Percentiles rank a stretch among this genome's conserved stretches.
phyloP scores from a whole-genome alignment of 30 jellyfish, hydroid and myxozoan genomes.

The Pseudorhiza aurosa region DNA sequence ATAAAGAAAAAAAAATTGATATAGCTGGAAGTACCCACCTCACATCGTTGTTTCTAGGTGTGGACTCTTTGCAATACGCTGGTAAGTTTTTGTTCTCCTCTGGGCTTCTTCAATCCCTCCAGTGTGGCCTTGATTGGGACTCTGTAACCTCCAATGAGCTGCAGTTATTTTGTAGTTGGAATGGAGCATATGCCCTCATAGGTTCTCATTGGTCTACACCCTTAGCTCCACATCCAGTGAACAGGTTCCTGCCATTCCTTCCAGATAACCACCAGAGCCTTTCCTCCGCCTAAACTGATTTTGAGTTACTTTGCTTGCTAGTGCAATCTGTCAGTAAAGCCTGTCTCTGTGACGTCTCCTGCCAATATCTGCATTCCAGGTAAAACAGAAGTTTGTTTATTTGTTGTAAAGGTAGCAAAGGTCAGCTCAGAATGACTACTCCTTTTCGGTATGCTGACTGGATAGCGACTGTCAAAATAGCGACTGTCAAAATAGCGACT shows the following conservation, averaged over 20 bases:
- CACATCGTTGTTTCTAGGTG: not conserved
- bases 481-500: too few species aligned
- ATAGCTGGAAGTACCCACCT: constrained; percentile 12
- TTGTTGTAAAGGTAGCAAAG: constrained; percentile 9
- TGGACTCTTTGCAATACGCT: constrained; percentile 2
- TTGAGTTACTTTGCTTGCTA: not conserved
- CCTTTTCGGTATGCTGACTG: too few species aligned
- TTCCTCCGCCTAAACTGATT: not conserved
- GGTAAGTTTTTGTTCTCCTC: constrained; percentile 13
- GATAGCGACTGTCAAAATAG: too few species aligned
- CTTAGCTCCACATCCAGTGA: not conserved
- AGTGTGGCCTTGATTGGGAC: constrained; percentile 39
- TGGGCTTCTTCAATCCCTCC: not conserved
- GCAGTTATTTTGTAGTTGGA: not conserved
- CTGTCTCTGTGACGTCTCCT: not conserved
- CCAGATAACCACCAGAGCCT: not conserved
- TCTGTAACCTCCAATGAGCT: constrained; percentile 10
- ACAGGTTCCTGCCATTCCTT: not conserved
- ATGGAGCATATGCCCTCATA: constrained; percentile 15
- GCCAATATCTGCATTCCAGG: constrained; percentile 36
- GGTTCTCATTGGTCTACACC: constrained; percentile 2
- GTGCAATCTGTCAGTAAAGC: constrained; percentile 31
- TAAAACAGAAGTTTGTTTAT: constrained; percentile 1
- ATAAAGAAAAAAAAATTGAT: too few species aligned
- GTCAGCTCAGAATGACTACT: constrained; percentile 11